These are phyloP conservation scores for Laterallus jamaicensis DNA, from an alignment of 2,113 vertebrate species.

Conservation along the genomic window DNA sequence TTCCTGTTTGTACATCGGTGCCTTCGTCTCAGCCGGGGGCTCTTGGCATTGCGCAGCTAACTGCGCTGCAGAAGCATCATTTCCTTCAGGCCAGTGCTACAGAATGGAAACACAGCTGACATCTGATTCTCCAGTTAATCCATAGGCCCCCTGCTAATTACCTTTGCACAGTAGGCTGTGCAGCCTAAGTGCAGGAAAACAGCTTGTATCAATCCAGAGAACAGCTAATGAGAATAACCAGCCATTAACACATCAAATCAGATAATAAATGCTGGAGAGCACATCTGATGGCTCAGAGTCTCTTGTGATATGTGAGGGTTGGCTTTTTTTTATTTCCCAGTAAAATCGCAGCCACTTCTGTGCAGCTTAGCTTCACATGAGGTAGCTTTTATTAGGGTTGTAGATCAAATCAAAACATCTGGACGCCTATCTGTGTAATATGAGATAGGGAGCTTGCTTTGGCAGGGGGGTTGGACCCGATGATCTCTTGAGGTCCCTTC, in stretches of 20 bases:
- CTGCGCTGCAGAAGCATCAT: background rate
- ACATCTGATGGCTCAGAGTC: background rate
- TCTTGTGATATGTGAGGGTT: background rate
- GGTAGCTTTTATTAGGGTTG: background rate
- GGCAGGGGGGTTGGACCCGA: no score
- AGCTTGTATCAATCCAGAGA: background rate
- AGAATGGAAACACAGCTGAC: background rate
- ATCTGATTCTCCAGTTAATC: conserved; percentile 13
- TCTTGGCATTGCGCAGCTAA: background rate
- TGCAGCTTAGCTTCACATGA: background rate
- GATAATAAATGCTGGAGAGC: conserved; percentile 14
- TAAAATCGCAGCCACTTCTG: background rate
- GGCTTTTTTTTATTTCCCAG: background rate
- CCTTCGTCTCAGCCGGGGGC: background rate
- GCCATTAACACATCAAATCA: conserved; percentile 20
- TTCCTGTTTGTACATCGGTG: background rate
- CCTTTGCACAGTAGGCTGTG: background rate
- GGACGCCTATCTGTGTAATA: no score
- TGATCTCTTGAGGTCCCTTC: no score
- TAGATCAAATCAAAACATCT: background rate
- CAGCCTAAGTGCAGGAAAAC: background rate
- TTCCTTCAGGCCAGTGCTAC: background rate
- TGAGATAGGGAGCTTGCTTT: no score
- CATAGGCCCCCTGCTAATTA: background rate
- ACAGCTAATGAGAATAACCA: conserved; percentile 11